A percentile compares a stretch with the other conserved stretches of the same genome.
phyloP scores from a whole-genome alignment of 2,888 invertebrate species.

The Amitus sp. region DNA sequence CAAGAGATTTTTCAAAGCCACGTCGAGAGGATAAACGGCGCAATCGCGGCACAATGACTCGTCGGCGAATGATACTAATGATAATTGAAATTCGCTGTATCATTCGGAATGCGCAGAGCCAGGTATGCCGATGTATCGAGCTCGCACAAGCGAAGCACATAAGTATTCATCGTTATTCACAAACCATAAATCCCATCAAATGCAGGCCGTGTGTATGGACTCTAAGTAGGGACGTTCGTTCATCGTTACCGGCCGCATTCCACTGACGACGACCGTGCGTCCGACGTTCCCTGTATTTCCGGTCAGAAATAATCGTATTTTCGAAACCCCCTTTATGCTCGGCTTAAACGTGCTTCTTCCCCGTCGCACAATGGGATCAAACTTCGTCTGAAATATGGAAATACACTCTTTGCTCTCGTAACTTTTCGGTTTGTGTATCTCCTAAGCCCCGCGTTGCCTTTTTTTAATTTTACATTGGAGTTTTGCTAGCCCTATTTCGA shows the following conservation, averaged over 20 bases:
- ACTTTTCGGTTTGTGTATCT: too few species aligned
- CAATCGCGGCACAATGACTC: conserved; percentile 31
- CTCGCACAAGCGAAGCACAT: conserved; percentile 25
- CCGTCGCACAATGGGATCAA: conserved; percentile 5
- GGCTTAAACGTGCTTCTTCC: conserved; percentile 3
- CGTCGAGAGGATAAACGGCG: conserved; percentile 30
- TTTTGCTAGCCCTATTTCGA: too few species aligned
- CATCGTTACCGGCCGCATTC: conserved; percentile 30
- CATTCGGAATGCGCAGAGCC: conserved; percentile 31
- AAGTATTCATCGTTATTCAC: conserved; percentile 41
- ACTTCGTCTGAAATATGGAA: conserved; percentile 4
- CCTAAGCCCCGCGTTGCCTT: too few species aligned
- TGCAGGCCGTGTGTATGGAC: conserved; percentile 29
- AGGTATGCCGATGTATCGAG: conserved; percentile 31
- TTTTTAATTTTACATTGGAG: too few species aligned
- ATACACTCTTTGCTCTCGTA: conserved; percentile 1
- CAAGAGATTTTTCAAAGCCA: conserved; percentile 1
- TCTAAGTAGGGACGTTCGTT: conserved; percentile 28
- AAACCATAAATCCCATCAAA: conserved; percentile 40
- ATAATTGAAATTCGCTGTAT: conserved; percentile 37
- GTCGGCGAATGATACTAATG: conserved; percentile 28
- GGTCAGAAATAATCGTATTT: conserved; percentile 8
- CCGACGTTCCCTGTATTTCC: conserved; percentile 16
- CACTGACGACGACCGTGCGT: conserved; percentile 19
- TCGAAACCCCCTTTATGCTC: conserved; percentile 7